A percentile compares a stretch with the other conserved stretches of the same genome.
phyloP scores from a whole-genome alignment of 2,797 vertebrate species.

The Percopsis omiscomaycus region DNA sequence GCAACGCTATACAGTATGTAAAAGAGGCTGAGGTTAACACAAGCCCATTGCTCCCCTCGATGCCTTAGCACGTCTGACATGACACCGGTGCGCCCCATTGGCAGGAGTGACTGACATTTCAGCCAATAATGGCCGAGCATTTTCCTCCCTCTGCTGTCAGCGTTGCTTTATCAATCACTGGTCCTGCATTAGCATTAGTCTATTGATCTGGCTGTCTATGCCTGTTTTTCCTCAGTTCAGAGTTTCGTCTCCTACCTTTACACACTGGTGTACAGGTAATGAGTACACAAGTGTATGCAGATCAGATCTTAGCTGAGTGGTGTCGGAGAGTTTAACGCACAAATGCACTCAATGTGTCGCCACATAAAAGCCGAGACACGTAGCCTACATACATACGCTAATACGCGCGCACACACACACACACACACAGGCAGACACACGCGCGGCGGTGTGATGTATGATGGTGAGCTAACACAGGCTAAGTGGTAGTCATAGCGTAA shows the following conservation, averaged over 20 bases:
- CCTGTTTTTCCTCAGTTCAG: slow-evolving; percentile 66
- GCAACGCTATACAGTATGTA: slow-evolving; percentile 39
- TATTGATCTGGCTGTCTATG: slow-evolving; percentile 75
- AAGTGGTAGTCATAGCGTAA: slow-evolving; percentile 69
- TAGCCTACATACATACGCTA: not conserved
- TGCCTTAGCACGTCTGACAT: slow-evolving; percentile 76
- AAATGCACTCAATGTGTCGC: no score
- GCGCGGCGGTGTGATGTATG: slow-evolving; percentile 54
- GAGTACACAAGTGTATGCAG: slow-evolving; percentile 8
- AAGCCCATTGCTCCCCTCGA: slow-evolving; percentile 54
- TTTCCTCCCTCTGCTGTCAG: slow-evolving; percentile 79
- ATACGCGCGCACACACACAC: not conserved
- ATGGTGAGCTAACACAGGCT: slow-evolving; percentile 61
- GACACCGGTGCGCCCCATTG: slow-evolving; percentile 70
- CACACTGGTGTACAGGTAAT: no score
- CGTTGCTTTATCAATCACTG: slow-evolving; percentile 83
- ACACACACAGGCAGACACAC: slow-evolving; percentile 32
- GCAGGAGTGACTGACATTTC: slow-evolving; percentile 80
- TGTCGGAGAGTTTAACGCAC: slow-evolving; percentile 28
- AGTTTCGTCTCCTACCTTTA: slow-evolving; percentile 61
- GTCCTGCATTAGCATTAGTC: slow-evolving; percentile 81
- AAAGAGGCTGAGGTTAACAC: slow-evolving; percentile 45
- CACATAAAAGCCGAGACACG: no score
- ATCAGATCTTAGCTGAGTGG: slow-evolving; percentile 32
- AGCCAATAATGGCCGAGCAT: slow-evolving; percentile 81